Percentiles rank a stretch among this genome's conserved stretches.
phyloP scores from a whole-genome alignment of 2,888 invertebrate genomes.

The Osmoderma eremita region DNA sequence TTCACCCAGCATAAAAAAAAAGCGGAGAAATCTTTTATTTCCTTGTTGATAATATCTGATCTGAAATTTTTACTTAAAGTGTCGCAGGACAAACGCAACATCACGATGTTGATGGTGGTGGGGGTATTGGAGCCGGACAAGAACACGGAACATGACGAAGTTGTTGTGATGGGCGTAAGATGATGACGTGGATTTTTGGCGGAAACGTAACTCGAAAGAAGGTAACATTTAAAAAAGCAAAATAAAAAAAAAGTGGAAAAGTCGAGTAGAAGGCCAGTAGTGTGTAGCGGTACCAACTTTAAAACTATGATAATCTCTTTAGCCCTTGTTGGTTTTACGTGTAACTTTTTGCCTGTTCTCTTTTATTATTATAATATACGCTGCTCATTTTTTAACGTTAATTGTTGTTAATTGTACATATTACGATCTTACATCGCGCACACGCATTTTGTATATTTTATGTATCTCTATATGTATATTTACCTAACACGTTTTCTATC shows the following conservation, averaged over 20 bases:
- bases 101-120: constrained; percentile 22
- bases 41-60: constrained; percentile 48
- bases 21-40: constrained; percentile 37
- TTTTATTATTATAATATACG: too few species aligned
- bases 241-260: constrained; percentile 47
- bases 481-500: too few species aligned
- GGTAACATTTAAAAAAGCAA: constrained; percentile 50
- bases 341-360: constrained; percentile 42
- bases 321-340: constrained; percentile 40
- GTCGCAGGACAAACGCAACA: constrained; percentile 50
- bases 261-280: constrained; percentile 53
- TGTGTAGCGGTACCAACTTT: constrained; percentile 54
- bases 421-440: too few species aligned
- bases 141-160: constrained; percentile 40
- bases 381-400: too few species aligned
- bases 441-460: too few species aligned
- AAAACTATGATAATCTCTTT: constrained; percentile 32
- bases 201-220: constrained; percentile 46
- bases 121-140: constrained; percentile 28
- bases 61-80: constrained; percentile 60
- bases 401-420: too few species aligned
- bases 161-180: constrained; percentile 22
- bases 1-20: too few species aligned
- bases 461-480: too few species aligned
- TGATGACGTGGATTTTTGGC: constrained; percentile 30